Base-by-base conservation (phyloP, 1,140 invertebrate genomes). In the Sitophilus oryzae region DNA sequence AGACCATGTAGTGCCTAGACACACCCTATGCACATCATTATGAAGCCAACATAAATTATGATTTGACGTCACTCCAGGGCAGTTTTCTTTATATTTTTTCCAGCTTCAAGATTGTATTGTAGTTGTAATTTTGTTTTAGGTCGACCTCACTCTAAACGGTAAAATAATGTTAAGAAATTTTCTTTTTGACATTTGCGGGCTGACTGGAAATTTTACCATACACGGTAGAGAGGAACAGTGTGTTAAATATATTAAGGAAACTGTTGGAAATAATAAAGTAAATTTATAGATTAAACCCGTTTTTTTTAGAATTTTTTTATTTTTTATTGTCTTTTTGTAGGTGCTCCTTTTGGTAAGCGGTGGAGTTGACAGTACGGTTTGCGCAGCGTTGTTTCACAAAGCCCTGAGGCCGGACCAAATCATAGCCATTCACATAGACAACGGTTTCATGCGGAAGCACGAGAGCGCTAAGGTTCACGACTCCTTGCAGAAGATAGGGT, bases 351-450 rank as follows among this genome's bases (percentile, higher is more conserved):
- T 98, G 57, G 83, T 96, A 30, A 96, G 93, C 71, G 96, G 96
- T 20, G 96, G 96, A 21, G 96, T 99, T 8, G 96, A 99, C 74
- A 98, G 95, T 0, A 94, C 95, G 40, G 96, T 99, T 8, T 99
- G 95, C 77, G 94, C 95, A 19, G 95, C 95, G 14, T 74, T 99
- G 34, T 76, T 99, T 40, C 84, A 91, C 68, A 89, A 89, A 73
- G 93, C 95, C 8, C 76, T 99, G 18, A 78, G 81, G 57, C 83
- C 87, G 61, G 90, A 96, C 61, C 92, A 97, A 77, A 83, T 99
- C 16, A 92, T 97, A 67, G 93, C 94, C 30, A 80, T 98, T 56
- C 96, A 99, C 74, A 96, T 99, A 62, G 95, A 99, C 73, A 99
- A 99, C 76, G 96, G 96, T 44, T 98, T 98, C 72, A 96, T 99